Conservation (phyloP, 2,113 vertebrate genomes). For the Elachura formosa region DNA sequence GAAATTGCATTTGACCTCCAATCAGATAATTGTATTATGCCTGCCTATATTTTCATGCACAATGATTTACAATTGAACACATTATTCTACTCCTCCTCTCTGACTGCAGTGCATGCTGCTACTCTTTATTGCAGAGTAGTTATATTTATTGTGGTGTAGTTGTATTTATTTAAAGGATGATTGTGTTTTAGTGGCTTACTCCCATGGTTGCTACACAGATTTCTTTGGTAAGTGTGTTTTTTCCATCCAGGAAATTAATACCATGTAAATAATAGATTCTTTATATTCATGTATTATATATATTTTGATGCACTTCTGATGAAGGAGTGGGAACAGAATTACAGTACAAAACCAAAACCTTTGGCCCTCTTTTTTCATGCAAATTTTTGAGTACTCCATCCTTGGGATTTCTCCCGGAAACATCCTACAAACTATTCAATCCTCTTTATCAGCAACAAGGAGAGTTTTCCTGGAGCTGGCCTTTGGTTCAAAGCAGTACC, state of each 20-base stretch:
- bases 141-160: neutral
- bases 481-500: neutral
- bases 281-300: neutral
- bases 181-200: neutral
- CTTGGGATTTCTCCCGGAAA: neutral
- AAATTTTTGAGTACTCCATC: neutral
- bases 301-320: neutral
- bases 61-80: conserved; percentile 41
- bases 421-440: neutral
- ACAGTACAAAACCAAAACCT: neutral
- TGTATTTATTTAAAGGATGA: neutral
- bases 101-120: neutral
- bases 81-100: conserved; percentile 10
- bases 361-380: neutral
- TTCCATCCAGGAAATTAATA: neutral
- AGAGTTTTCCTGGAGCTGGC: neutral
- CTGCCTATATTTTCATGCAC: conserved; percentile 38
- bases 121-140: neutral
- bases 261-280: neutral
- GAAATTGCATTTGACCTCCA: conserved; percentile 59
- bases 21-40: conserved; percentile 32
- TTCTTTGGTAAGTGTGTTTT: neutral
- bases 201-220: neutral
- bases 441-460: neutral
- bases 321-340: neutral